These are phyloP conservation scores for Andrena marginata DNA, from an alignment of 2,888 invertebrate species.

Conservation along the genomic window DNA sequence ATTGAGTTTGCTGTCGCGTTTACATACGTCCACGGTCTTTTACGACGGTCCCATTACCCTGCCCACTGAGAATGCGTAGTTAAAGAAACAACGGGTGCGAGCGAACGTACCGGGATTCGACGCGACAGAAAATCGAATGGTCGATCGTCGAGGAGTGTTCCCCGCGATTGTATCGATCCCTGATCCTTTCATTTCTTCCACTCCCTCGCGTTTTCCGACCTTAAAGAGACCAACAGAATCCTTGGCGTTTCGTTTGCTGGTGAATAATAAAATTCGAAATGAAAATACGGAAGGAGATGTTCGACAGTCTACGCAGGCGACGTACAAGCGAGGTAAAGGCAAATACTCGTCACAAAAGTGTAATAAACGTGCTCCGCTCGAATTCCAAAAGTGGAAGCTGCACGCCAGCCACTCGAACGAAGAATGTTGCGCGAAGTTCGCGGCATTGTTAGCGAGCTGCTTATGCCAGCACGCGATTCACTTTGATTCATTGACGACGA, in stretches of 20 bases:
- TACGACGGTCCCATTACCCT: constrained; percentile 35
- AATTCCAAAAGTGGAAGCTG: constrained; percentile 14
- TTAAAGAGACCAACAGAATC: no score
- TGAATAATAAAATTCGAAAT: background rate
- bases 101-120: constrained; percentile 7
- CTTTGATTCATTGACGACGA: constrained; percentile 39
- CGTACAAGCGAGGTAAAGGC: background rate
- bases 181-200: background rate
- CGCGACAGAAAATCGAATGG: background rate
- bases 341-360: background rate
- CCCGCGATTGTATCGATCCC: background rate
- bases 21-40: constrained; percentile 49
- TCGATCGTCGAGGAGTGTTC: background rate
- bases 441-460: constrained; percentile 33
- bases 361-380: background rate
- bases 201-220: no score
- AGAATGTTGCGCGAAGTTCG: constrained; percentile 5
- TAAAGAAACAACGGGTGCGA: background rate
- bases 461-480: constrained; percentile 50
- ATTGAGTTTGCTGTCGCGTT: constrained; percentile 56
- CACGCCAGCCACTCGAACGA: background rate
- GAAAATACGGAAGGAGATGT: background rate
- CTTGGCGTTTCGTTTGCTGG: background rate
- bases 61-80: constrained; percentile 11
- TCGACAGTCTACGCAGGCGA: background rate